Conservation (phyloP, 1,140 invertebrate species). For the Riptortus pedestris region DNA sequence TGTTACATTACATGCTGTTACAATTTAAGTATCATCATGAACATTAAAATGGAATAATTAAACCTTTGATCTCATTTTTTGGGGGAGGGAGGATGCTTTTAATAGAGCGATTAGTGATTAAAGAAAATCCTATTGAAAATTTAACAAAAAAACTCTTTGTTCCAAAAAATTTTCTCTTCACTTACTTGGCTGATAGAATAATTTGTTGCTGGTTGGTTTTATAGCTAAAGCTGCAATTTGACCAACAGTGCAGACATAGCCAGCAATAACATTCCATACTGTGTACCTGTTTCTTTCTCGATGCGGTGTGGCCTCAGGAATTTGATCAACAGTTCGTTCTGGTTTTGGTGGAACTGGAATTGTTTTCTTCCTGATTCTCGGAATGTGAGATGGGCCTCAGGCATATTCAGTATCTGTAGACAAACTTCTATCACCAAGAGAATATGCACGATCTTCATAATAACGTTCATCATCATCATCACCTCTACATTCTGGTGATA, state of each 20-base stretch:
- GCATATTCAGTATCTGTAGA: conserved; percentile 65
- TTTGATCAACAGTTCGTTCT: conserved; percentile 13
- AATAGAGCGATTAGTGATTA: no score
- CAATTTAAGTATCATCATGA: no score
- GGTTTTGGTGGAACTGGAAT: conserved; percentile 14
- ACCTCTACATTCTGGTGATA: conserved; percentile 35
- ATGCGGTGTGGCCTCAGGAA: conserved; percentile 6
- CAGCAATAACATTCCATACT: conserved; percentile 29
- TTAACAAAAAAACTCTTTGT: no score
- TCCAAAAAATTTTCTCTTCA: no score
- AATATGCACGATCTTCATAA: conserved; percentile 33
- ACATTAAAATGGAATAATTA: no score
- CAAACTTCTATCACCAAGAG: conserved; percentile 45
- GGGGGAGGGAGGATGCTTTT: no score
- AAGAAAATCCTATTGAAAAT: no score
- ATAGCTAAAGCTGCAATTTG: conserved; percentile 29
- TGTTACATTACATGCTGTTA: no score
- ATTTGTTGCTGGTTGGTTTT: conserved; percentile 28
- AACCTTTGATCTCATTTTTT: no score
- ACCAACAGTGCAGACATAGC: conserved; percentile 29
- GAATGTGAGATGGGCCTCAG: conserved; percentile 40
- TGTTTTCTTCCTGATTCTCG: background rate
- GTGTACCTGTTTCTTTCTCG: conserved; percentile 7
- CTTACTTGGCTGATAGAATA: no score
- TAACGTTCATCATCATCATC: conserved; percentile 35